These are phyloP conservation scores for Microtus pennsylvanicus DNA, from an alignment of 2,113 vertebrate genomes.

Conservation along the genomic window DNA sequence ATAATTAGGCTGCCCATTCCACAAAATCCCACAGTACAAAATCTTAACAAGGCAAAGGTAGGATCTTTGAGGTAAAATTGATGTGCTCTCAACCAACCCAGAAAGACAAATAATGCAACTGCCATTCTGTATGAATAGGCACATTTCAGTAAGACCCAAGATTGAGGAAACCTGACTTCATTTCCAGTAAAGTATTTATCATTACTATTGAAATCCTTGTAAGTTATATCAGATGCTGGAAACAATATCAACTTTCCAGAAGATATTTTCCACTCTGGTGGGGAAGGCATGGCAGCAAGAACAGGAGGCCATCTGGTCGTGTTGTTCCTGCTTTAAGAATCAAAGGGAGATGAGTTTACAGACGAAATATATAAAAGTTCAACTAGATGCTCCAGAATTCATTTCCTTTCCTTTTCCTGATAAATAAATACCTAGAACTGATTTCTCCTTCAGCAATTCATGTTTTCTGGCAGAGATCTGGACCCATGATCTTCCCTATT, in stretches of 20 bases:
- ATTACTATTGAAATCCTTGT: conserved; percentile 90
- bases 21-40: neutral
- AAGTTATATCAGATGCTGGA: conserved; percentile 94
- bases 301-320: neutral
- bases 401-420: neutral
- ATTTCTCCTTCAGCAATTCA: neutral
- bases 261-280: neutral
- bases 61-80: conserved; percentile 97
- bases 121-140: conserved; percentile 96
- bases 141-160: conserved; percentile 93
- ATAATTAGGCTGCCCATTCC: neutral
- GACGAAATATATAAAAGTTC: neutral
- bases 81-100: conserved; percentile 97
- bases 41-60: conserved; percentile 87
- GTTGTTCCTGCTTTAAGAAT: neutral
- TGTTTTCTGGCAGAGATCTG: neutral
- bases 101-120: conserved; percentile 95
- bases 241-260: conserved; percentile 85
- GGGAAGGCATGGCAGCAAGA: neutral
- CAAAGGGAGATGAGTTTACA: neutral
- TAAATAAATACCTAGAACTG: neutral
- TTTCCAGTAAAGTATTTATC: conserved; percentile 91
- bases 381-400: neutral
- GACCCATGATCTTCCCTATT: neutral
- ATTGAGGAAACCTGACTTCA: conserved; percentile 94